Evolutionary conservation across 1,140 invertebrate genomes (phyloP).

Genomic region (Drosophila punjabiensis): DNA sequence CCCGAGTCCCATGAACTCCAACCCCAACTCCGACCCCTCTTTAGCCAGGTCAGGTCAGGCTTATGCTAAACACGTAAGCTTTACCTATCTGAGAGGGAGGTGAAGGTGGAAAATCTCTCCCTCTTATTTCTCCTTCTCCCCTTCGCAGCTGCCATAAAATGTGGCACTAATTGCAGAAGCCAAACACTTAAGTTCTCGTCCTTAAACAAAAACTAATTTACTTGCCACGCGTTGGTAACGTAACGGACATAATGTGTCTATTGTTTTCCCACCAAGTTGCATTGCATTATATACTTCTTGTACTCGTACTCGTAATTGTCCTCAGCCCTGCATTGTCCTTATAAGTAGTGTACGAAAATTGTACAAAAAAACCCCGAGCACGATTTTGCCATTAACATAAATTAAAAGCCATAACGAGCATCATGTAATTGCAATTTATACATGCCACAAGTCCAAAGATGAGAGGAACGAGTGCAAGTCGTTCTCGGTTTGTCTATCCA

Average conservation of each 20-base stretch:
- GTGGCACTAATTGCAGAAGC: slow-evolving; percentile 68
- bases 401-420: slow-evolving; percentile 80
- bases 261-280: slow-evolving; percentile 47
- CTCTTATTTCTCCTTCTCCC: slow-evolving; percentile 23
- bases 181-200: slow-evolving; percentile 36
- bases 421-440: slow-evolving; percentile 82
- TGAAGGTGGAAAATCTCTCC: slow-evolving; percentile 15
- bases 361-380: slow-evolving; percentile 47
- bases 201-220: slow-evolving; percentile 55
- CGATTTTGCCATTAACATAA: slow-evolving; percentile 80
- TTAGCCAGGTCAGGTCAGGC: slow-evolving; percentile 4
- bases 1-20: neutral
- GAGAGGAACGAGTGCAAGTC: slow-evolving; percentile 9
- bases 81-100: slow-evolving; percentile 9
- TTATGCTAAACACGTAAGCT: slow-evolving; percentile 52
- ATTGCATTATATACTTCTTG: slow-evolving; percentile 37
- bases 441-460: slow-evolving; percentile 26
- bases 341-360: slow-evolving; percentile 17
- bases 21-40: neutral
- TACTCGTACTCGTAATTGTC: slow-evolving; percentile 34
- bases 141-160: slow-evolving; percentile 56
- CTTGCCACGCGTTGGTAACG: slow-evolving; percentile 48
- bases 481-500: slow-evolving; percentile 30
- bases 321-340: slow-evolving; percentile 25
- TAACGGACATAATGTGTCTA: slow-evolving; percentile 34